phyloP scores from a whole-genome alignment of 2,113 vertebrate genomes.

The Columbina picui region DNA sequence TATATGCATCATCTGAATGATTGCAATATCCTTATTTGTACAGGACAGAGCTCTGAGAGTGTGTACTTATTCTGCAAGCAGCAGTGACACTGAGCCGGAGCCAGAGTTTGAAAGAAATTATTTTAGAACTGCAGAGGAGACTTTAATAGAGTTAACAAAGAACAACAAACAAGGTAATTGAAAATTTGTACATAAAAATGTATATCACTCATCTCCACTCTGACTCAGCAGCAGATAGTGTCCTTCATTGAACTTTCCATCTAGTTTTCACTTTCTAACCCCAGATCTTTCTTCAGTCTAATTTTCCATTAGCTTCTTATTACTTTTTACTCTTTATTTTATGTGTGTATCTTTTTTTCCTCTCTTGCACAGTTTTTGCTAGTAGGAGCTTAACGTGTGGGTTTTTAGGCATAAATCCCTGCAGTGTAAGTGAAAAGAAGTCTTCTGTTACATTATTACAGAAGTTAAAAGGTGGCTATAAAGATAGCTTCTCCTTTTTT shows the following conservation, averaged over 20 bases:
- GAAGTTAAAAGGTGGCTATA: background rate
- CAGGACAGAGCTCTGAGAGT: conserved; percentile 70
- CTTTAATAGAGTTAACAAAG: conserved; percentile 62
- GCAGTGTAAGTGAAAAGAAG: conserved; percentile 8
- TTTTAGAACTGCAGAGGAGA: conserved; percentile 59
- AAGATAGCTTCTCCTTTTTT: background rate
- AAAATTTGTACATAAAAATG: background rate
- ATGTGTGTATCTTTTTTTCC: background rate
- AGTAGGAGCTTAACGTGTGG: background rate
- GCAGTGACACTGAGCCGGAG: conserved; percentile 71
- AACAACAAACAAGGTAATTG: conserved; percentile 72
- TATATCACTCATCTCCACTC: background rate
- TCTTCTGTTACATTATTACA: conserved; percentile 14
- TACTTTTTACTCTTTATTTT: conserved; percentile 14
- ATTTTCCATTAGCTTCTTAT: conserved; percentile 60
- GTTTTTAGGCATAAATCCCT: conserved; percentile 3
- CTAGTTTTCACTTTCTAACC: conserved; percentile 13
- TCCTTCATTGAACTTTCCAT: conserved; percentile 1
- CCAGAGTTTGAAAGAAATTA: conserved; percentile 51
- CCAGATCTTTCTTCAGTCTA: conserved; percentile 17
- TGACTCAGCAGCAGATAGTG: background rate
- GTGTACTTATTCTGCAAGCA: conserved; percentile 69
- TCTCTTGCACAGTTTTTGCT: conserved; percentile 6
- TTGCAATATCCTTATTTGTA: background rate
- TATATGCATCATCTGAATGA: background rate